Percentiles rank a stretch among this genome's conserved stretches.
Evolutionary conservation across 2,888 invertebrate genomes (phyloP).

Genomic region (Baccha elongata): DNA sequence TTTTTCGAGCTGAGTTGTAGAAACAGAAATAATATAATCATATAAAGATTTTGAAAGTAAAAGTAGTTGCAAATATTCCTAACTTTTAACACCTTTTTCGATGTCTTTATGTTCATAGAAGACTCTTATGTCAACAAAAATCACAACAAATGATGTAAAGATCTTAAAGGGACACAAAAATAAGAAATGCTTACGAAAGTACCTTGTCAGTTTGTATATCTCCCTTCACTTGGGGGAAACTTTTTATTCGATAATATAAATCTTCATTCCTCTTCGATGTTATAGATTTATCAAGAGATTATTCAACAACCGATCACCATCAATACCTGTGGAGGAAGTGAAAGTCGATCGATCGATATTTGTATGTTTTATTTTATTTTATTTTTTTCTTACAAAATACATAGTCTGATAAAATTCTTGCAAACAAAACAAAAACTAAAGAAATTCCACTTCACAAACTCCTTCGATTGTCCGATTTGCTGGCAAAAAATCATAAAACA

Average conservation of each 20-base stretch:
- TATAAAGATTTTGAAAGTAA: too few species aligned
- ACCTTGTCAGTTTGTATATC: background rate
- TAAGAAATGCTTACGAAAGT: constrained; percentile 15
- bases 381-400: background rate
- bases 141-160: too few species aligned
- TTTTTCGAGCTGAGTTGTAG: too few species aligned
- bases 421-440: too few species aligned
- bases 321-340: constrained; percentile 54
- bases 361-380: constrained; percentile 8
- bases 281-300: constrained; percentile 35
- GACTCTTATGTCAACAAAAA: too few species aligned
- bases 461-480: constrained; percentile 47
- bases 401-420: constrained; percentile 48
- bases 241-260: constrained; percentile 21
- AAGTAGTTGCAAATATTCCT: too few species aligned
- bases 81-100: too few species aligned
- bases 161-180: too few species aligned
- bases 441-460: constrained; percentile 29
- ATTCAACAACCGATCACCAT: constrained; percentile 49
- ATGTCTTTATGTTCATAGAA: too few species aligned
- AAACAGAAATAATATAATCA: too few species aligned
- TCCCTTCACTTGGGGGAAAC: constrained; percentile 27
- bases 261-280: constrained; percentile 53
- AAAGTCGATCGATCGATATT: constrained; percentile 62
- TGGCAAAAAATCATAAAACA: constrained; percentile 48